A percentile compares a stretch with the other conserved stretches of the same genome.
phyloP scores from a whole-genome alignment of 2,888 invertebrate species.

The Macroteleia sp. region DNA sequence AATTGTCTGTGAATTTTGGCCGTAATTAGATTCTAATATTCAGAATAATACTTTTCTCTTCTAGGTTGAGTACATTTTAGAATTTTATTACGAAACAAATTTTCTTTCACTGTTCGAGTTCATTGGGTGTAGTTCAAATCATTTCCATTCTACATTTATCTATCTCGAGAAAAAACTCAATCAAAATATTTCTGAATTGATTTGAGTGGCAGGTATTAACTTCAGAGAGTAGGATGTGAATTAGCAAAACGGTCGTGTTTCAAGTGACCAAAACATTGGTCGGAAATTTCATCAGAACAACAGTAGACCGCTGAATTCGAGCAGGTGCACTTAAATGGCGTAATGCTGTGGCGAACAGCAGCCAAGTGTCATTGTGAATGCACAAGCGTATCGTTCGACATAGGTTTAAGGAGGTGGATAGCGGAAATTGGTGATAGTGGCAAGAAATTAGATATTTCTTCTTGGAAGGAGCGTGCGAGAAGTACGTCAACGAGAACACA shows the following conservation, averaged over 20 bases:
- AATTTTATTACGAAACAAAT: no score
- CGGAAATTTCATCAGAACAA: constrained; percentile 28
- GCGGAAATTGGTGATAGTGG: constrained; percentile 37
- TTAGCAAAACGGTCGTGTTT: not conserved
- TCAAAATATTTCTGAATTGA: no score
- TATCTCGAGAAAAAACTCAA: no score
- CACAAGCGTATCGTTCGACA: constrained; percentile 41
- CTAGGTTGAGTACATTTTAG: no score
- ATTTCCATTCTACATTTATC: no score
- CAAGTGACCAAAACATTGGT: constrained; percentile 8
- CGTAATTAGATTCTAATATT: no score
- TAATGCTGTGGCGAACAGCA: constrained; percentile 17
- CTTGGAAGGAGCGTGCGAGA: constrained; percentile 10
- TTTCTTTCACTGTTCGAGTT: no score
- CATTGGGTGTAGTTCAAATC: no score
- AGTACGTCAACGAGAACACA: constrained; percentile 44
- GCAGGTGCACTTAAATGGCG: constrained; percentile 24
- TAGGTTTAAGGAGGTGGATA: constrained; percentile 23
- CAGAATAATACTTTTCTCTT: no score
- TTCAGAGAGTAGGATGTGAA: not conserved
- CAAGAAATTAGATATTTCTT: constrained; percentile 57
- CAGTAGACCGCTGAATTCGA: constrained; percentile 16
- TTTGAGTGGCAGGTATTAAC: not conserved
- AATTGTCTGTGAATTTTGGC: no score
- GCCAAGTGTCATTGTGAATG: constrained; percentile 42